Base-by-base conservation (phyloP, 1,140 invertebrate species). In the Anagrus nilaparvatae region DNA sequence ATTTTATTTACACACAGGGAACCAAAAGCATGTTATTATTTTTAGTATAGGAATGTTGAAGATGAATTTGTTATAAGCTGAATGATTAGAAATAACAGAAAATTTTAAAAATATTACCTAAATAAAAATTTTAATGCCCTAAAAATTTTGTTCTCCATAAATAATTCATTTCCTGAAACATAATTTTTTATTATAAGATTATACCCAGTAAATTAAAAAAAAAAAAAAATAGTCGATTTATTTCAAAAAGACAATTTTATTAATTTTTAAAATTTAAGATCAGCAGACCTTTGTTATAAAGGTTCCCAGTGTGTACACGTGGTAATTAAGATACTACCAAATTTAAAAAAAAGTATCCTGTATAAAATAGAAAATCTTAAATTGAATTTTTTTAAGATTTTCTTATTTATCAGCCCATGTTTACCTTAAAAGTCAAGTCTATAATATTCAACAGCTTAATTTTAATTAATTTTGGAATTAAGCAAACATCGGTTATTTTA, bases 91-190 rank as follows among this genome's bases (percentile, higher is more conserved):
- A 47, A 58, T 47, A 55, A 45, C 47, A 41, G 44, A 34, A 47
- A 58, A 46, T 56, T 46, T 47, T 40, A 57, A 55, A 41, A 52
- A 46, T 51, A 58, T 65, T 65, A 64, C 63, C 63, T 67, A 67
- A 49, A 47, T 51, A 58, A 49, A 59, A 48, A 47, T 28, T 53
- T 58, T 60, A 36, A 55, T 58, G 58, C 55, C 53, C 41, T 61
- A 64, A 44, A 59, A 64, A 64, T 55, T 55, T 53, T 58, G 50
- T 54, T 39, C 56, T 59, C 61, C 60, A 56, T 53, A 55, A n/a
- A 59, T 53, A 58, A 49, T 58, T 65, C 65, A 62, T 48, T 50
- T 59, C 61, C 61, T 65, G 61, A 62, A 65, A 67, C 58, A 67
- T 56, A 65, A 62, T 58, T 60, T 52, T 46, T 43, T 51, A 43